Conservation (phyloP, 2,888 invertebrate species). For the Aspidiotus rigidus region DNA sequence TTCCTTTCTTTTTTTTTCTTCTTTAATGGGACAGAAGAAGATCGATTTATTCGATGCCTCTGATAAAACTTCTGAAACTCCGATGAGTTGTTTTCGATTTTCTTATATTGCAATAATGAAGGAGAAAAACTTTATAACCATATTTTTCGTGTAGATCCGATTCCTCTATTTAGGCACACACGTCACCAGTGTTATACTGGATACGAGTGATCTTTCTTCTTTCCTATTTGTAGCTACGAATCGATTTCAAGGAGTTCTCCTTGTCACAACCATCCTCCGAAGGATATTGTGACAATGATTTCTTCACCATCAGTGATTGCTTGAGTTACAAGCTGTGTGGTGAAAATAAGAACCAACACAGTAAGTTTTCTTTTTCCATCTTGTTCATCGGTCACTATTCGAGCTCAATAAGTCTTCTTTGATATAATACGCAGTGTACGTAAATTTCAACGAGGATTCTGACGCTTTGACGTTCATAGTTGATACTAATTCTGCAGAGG, state of each 20-base stretch:
- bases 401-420: background rate
- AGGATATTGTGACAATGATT: slow-evolving; percentile 62
- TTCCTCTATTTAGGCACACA: too few species aligned
- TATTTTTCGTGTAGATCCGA: too few species aligned
- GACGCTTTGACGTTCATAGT: slow-evolving; percentile 57
- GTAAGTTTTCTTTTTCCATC: slow-evolving; percentile 41
- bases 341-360: slow-evolving; percentile 67
- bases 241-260: slow-evolving; percentile 65
- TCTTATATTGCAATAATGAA: too few species aligned
- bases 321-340: slow-evolving; percentile 60
- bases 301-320: slow-evolving; percentile 59
- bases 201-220: too few species aligned
- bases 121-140: too few species aligned
- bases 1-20: too few species aligned
- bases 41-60: too few species aligned
- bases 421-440: slow-evolving; percentile 48
- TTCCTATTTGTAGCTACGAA: slow-evolving; percentile 52
- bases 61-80: too few species aligned
- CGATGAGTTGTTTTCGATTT: too few species aligned
- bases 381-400: background rate
- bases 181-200: too few species aligned
- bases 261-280: slow-evolving; percentile 64
- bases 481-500: slow-evolving; percentile 52
- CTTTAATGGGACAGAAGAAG: too few species aligned
- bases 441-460: slow-evolving; percentile 59